Percentiles rank a stretch among this genome's conserved stretches.
Evolutionary conservation across 2,888 invertebrate genomes (phyloP).

Genomic region (Coelinius sp.): DNA sequence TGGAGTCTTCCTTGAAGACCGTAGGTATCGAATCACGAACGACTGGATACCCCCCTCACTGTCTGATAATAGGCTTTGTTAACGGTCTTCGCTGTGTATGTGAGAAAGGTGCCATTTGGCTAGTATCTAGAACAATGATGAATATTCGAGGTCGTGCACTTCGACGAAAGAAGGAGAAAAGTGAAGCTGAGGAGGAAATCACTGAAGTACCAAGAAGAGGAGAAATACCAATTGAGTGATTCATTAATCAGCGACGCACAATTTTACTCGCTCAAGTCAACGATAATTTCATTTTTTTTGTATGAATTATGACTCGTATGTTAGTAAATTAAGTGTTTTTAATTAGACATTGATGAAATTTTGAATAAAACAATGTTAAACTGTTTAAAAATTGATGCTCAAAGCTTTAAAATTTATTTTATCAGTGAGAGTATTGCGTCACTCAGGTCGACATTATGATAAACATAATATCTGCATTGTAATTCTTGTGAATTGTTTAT

Average conservation of each 20-base stretch:
- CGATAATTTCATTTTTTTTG: not conserved
- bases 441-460: not conserved
- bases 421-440: not conserved
- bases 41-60: slow-evolving; percentile 84
- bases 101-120: slow-evolving; percentile 75
- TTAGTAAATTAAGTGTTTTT: not conserved
- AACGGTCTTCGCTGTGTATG: slow-evolving; percentile 72
- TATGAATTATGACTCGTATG: not conserved
- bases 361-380: not conserved
- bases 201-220: slow-evolving; percentile 15
- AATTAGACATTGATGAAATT: not conserved
- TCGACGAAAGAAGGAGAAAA: slow-evolving; percentile 68
- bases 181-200: slow-evolving; percentile 5
- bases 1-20: slow-evolving; percentile 79
- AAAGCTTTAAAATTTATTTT: not conserved
- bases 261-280: not conserved
- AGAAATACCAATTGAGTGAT: slow-evolving; percentile 25
- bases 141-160: slow-evolving; percentile 76
- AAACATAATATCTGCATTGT: not conserved
- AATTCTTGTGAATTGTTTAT: not conserved
- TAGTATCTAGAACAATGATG: slow-evolving; percentile 78
- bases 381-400: not conserved
- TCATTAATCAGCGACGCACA: not conserved
- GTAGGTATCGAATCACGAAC: slow-evolving; percentile 80
- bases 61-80: slow-evolving; percentile 73